These are phyloP conservation scores for Drosophila sulfurigaster DNA, from an alignment of 1,140 invertebrate species.

Conservation along the genomic window DNA sequence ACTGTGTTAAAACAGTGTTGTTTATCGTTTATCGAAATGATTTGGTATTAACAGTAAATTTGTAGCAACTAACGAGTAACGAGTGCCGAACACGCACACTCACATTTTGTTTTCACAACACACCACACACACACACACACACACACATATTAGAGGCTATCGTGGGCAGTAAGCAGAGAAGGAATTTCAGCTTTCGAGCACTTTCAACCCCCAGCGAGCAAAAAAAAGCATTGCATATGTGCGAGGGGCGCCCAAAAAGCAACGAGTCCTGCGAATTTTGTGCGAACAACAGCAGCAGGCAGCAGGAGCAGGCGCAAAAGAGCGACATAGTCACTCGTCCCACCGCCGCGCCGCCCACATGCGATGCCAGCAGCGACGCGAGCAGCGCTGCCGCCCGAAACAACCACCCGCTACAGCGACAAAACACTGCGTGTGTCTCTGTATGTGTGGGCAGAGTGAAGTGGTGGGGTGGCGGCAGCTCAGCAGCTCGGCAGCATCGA, in stretches of 20 bases:
- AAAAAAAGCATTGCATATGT: conserved; percentile 58
- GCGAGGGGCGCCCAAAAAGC: conserved; percentile 47
- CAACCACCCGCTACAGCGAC: conserved; percentile 62
- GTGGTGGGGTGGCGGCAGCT: neutral
- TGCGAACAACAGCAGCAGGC: conserved; percentile 43
- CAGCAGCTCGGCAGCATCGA: conserved; percentile 20
- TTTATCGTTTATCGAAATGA: neutral
- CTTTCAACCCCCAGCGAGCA: conserved; percentile 58
- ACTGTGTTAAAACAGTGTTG: no score
- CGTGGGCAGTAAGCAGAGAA: conserved; percentile 1
- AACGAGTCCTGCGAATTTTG: conserved; percentile 26
- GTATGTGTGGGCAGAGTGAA: neutral
- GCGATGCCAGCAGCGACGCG: conserved; percentile 19
- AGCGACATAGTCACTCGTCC: conserved; percentile 53
- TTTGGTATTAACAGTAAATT: conserved; percentile 8
- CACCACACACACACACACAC: neutral
- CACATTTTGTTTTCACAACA: conserved; percentile 13
- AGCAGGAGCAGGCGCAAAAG: conserved; percentile 51
- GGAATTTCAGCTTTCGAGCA: conserved; percentile 20
- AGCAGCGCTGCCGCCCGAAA: conserved; percentile 59
- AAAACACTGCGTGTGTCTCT: no score
- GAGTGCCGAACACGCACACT: conserved; percentile 10
- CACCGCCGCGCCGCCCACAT: conserved; percentile 17
- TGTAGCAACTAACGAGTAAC: conserved; percentile 25
- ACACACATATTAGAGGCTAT: neutral